Evolutionary conservation across 2,888 invertebrate species (phyloP), one percentile per base, ranked within the genome.

Genomic region (Tortricodes alternella): DNA sequence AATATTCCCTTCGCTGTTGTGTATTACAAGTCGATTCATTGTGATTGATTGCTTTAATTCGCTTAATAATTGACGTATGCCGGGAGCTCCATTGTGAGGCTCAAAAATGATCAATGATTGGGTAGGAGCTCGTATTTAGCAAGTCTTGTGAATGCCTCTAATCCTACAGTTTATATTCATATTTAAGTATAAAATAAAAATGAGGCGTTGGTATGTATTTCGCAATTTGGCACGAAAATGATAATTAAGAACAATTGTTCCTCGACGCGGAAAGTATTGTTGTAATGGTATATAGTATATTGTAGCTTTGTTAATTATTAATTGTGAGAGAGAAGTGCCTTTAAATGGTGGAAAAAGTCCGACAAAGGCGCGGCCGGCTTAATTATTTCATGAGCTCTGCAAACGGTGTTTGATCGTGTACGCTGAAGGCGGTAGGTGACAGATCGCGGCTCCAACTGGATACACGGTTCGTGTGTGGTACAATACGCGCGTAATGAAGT

Each of bases 401-500:
- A 13, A 11, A 19, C 44, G n/a, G 37, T 38, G 37, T 50, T 50
- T 50, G 56, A 8, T 29, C 32, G 18, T 24, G 41, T 18, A 71
- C 79, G 71, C 80, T 83, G 73, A 76, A 78, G 71, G 72, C 70
- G 83, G 68, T 70, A 76, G 83, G 84, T 81, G 81, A 74, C 73
- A 70, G 74, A 62, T 76, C 78, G 73, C 64, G 71, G 67, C 67
- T 66, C 70, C 70, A 67, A 58, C 67, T 69, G 69, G 61, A 64
- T 62, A 62, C 67, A 76, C 78, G 75, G 72, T 74, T 74, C 72
- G 68, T 68, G 69, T 68, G 70, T 67, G 64, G 75, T 71, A 91
- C 90, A 91, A 91, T 90, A 85, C 78, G 70, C 84, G 89, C 90
- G 90, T 90, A 91, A 91, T 91, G 90, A 91, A 90, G 90, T 89